A percentile compares a stretch with the other conserved stretches of the same genome.
phyloP scores from a whole-genome alignment of 2,113 vertebrate species.

The Melanocharis versteri region DNA sequence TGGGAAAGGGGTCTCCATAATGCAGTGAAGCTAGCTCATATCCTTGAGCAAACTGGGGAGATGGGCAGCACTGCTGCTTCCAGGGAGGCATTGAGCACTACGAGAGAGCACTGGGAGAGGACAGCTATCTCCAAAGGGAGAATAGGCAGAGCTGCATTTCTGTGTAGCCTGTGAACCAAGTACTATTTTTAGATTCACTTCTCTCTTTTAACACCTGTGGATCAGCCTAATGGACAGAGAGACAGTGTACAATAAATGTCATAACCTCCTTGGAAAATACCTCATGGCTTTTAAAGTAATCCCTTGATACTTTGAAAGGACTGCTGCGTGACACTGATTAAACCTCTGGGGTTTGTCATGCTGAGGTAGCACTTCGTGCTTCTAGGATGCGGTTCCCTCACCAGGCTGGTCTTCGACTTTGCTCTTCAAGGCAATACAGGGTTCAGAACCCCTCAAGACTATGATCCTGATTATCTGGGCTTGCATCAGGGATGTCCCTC shows the following conservation, averaged over 20 bases:
- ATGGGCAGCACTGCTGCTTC: background rate
- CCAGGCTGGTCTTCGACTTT: background rate
- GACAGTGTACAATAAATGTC: background rate
- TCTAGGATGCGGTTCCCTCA: background rate
- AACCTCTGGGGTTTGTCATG: background rate
- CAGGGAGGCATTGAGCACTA: background rate
- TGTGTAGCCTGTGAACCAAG: background rate
- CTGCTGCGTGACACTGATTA: background rate
- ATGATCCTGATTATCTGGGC: background rate
- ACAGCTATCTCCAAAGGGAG: background rate
- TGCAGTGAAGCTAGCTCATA: accelerated
- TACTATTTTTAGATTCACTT: background rate
- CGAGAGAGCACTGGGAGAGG: background rate
- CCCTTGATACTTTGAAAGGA: background rate
- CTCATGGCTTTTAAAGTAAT: constrained; percentile 35
- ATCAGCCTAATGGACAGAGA: background rate
- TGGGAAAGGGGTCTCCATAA: background rate
- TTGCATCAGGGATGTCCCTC: background rate
- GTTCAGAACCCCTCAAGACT: background rate
- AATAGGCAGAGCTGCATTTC: background rate
- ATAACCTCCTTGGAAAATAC: constrained; percentile 5
- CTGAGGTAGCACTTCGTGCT: background rate
- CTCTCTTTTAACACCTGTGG: background rate
- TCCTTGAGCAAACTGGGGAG: background rate
- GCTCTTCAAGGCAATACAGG: background rate